A percentile compares a stretch with the other conserved stretches of the same genome.
These are phyloP conservation scores for Salvelinus alpinus DNA, from an alignment of 2,113 vertebrate species.

Conservation along the genomic window DNA sequence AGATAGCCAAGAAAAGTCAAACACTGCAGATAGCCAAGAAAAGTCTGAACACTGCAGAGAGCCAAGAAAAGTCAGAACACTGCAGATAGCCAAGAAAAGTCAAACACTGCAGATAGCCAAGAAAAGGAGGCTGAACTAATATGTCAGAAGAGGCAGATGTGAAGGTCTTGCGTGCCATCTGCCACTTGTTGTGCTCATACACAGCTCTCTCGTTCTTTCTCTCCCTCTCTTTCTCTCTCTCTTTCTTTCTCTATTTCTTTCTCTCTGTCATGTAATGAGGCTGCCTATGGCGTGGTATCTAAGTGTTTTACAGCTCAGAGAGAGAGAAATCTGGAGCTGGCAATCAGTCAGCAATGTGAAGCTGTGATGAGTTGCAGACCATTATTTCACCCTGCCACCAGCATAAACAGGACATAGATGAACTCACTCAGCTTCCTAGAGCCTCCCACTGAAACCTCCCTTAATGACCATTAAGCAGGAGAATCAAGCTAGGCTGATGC, in stretches of 20 bases:
- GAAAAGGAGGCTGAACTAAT: slow-evolving; percentile 14
- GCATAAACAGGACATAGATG: slow-evolving; percentile 54
- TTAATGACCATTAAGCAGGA: slow-evolving; percentile 51
- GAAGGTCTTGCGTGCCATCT: slow-evolving; percentile 65
- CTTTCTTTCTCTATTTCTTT: neutral
- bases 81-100: slow-evolving; percentile 19
- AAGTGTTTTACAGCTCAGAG: slow-evolving; percentile 45
- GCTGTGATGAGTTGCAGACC: slow-evolving; percentile 47
- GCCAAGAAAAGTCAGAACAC: slow-evolving; percentile 52
- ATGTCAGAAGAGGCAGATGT: slow-evolving; percentile 56
- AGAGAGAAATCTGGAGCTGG: slow-evolving; percentile 51
- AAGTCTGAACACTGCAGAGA: slow-evolving; percentile 53
- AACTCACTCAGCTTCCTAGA: slow-evolving; percentile 19
- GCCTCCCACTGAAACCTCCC: slow-evolving; percentile 33
- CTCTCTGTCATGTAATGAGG: slow-evolving; percentile 28
- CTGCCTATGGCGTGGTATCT: slow-evolving; percentile 41
- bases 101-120: slow-evolving; percentile 45
- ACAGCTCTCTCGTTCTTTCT: slow-evolving; percentile 41
- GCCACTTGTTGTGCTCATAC: slow-evolving; percentile 24
- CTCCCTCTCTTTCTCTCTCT: neutral
- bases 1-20: slow-evolving; percentile 43
- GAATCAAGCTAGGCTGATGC: slow-evolving; percentile 36
- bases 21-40: slow-evolving; percentile 40
- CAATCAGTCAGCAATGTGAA: slow-evolving; percentile 48
- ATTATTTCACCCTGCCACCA: slow-evolving; percentile 21